phyloP scores from a whole-genome alignment of 2,113 vertebrate species.

The Hassar affinis region DNA sequence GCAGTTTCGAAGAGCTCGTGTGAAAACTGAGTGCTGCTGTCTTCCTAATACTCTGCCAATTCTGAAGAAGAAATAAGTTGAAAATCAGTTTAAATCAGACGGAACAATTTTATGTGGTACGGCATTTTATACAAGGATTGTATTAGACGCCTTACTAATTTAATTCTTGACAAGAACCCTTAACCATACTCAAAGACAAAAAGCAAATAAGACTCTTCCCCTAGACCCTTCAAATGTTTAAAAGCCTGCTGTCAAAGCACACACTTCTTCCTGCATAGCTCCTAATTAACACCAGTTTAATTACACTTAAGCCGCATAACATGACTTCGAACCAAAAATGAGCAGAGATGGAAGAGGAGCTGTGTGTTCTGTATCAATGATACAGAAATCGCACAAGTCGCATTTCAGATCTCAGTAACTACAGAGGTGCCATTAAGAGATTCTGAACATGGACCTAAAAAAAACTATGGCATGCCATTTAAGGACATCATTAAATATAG shows the following conservation, averaged over 20 bases:
- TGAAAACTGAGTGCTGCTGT: not conserved
- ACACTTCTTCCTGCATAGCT: not conserved
- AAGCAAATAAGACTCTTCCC: slow-evolving; percentile 5
- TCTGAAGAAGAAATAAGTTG: not conserved
- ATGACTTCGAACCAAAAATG: slow-evolving; percentile 1
- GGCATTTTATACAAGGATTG: not conserved
- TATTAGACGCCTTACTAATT: not conserved
- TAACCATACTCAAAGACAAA: not conserved
- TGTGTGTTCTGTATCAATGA: not conserved
- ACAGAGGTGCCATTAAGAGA: no score
- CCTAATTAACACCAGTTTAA: slow-evolving; percentile 37
- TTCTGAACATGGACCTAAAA: no score
- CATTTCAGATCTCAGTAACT: no score
- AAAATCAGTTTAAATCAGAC: not conserved
- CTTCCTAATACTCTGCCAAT: not conserved
- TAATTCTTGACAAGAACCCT: slow-evolving; percentile 2
- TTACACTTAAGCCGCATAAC: slow-evolving; percentile 20
- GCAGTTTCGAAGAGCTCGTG: slow-evolving; percentile 1
- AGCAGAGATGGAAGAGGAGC: not conserved
- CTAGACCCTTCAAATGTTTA: slow-evolving; percentile 28
- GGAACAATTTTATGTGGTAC: no score
- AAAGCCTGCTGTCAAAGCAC: slow-evolving; percentile 13
- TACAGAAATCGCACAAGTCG: no score
- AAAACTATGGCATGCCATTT: no score
- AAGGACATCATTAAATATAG: no score